Percentiles rank a stretch among this genome's conserved stretches.
phyloP scores from a whole-genome alignment of 2,888 invertebrate genomes.

The Cheilosia urbana region DNA sequence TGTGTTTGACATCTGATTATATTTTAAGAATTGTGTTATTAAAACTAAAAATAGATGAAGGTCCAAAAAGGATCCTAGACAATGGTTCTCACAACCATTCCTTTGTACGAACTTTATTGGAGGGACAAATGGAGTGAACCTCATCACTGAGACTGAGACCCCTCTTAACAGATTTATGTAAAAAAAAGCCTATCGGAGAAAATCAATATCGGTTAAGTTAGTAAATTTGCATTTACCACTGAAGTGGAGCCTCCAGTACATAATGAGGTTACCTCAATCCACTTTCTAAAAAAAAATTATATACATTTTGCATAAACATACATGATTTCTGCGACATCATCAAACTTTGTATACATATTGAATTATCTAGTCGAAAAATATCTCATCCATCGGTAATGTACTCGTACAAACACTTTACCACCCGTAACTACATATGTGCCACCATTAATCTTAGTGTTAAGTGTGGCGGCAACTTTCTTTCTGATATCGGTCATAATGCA shows the following conservation, averaged over 20 bases:
- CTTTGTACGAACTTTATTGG: too few species aligned
- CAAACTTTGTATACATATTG: neutral
- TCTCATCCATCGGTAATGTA: conserved; percentile 30
- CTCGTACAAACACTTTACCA: conserved; percentile 31
- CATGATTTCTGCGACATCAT: conserved; percentile 8
- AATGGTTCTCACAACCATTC: too few species aligned
- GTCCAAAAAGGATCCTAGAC: too few species aligned
- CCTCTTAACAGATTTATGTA: too few species aligned
- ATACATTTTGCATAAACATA: conserved; percentile 6
- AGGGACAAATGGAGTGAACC: too few species aligned
- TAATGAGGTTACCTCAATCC: conserved; percentile 30
- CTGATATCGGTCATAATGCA: conserved; percentile 15
- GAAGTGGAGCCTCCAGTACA: conserved; percentile 8
- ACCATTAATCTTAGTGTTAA: conserved; percentile 18
- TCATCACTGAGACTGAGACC: too few species aligned
- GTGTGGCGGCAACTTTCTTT: conserved; percentile 42
- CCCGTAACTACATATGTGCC: neutral
- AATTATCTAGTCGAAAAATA: conserved; percentile 16
- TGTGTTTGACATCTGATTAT: too few species aligned
- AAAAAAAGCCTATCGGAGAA: too few species aligned
- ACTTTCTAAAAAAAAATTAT: conserved; percentile 51
- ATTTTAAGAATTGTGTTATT: too few species aligned
- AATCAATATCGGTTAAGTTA: too few species aligned
- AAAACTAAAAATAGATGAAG: too few species aligned
- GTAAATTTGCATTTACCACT: neutral